Evolutionary conservation across 2,888 invertebrate species (phyloP), one percentile per base, ranked within the genome.

Genomic region (Sarcophaga rosellei): DNA sequence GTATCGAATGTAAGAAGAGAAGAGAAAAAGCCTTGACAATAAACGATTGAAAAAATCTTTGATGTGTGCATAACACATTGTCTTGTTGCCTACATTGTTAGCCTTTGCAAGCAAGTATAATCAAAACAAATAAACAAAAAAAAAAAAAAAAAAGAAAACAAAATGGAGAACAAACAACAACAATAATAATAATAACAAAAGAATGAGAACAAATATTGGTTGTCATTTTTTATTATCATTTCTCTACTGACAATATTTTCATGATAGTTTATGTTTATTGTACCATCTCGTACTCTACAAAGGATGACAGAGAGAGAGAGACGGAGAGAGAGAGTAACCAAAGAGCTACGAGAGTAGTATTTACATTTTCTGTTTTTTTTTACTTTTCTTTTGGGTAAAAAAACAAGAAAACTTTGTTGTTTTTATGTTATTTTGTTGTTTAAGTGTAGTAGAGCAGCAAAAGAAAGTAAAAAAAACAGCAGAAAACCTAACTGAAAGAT

Each of bases 241-340:
- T 79, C 69, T 35, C 69, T 35, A 75, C 73, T 74, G 74, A 79
- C 73, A 75, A 79, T 69, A 84, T 75, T 84, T 74, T 84, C 59
- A 25, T 25, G 66, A 59, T 47, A 75, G 25, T 84, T 84, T 75
- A 65, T 84, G 21, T 65, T 76, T 72, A 63, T 79, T 74, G 68
- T 63, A 57, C 44, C 69, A 65, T 84, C 17, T 61, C 21, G 21
- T 17, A 21, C 17, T 59, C 57, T n/a, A 61, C 20, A 61, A 21
- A 61, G 61, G 3, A 21, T 1, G 20, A 61, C 21, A 20, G 10
- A 61, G 17, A 21, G 17, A 61, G 61, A 61, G 61, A 11, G 61
- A 61, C 20, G 20, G 61, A 0, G 61, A 61, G n/a, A 61, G 21
- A 61, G 17, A 61, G 20, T 17, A 20, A 61, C 8, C n/a, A 21